Evolutionary conservation across 2,888 invertebrate genomes (phyloP), one percentile per base, ranked within the genome.

Genomic region (Colostygia pectinataria): DNA sequence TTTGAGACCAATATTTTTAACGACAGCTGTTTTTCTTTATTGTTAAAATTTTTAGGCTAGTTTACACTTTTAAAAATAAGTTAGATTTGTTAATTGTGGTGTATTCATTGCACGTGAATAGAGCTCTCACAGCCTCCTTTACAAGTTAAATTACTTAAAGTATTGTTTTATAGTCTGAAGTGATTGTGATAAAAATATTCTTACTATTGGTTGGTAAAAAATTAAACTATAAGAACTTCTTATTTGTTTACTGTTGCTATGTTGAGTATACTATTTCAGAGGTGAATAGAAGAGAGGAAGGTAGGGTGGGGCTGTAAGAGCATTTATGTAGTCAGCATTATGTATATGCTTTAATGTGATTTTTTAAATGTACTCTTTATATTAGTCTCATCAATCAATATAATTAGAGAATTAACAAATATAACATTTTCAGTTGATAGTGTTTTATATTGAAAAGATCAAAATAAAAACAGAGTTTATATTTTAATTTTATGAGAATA

Each of bases 331-430:
- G 90, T 90, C 90, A 90, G 89, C 89, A 90, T 89, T 90, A 91
- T 90, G 85, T 89, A 89, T 90, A 90, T 90, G 90, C 90, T 91
- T 91, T 89, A 90, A 89, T 91, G 90, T 91, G 90, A 91, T 91
- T 90, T 90, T 89, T 89, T 87, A 85, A 87, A 88, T 89, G 90
- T 90, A 90, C 90, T 90, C 90, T 82, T 88, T 87, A 88, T 88
- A 83, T 82, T 90, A 90, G 87, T 84, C 81, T 86, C 87, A 88
- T 88, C 87, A 84, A 83, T 84, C 83, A 82, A 86, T 86, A 71
- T 84, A 77, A 87, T 88, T 90, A 89, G 88, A 79, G 66, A 83
- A 90, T 90, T 90, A 90, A 91, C 91, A 88, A 87, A 74, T 77
- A 82, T 87, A 77, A 79, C 76, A 82, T 83, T 80, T 82, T 87